These are phyloP conservation scores for Nemoura dubitans DNA, from an alignment of 2,888 invertebrate genomes.

Conservation along the genomic window DNA sequence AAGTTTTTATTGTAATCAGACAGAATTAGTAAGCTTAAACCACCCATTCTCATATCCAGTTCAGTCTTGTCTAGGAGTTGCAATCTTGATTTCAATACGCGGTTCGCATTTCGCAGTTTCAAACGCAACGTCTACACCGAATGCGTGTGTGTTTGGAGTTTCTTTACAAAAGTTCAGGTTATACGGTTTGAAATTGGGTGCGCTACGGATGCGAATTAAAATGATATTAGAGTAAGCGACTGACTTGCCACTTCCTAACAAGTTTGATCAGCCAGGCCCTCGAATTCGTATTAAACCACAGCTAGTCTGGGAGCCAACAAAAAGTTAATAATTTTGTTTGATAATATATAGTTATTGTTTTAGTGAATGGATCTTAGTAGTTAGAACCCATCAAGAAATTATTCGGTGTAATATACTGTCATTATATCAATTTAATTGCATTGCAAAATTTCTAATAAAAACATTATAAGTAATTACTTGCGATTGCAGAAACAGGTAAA, in stretches of 20 bases:
- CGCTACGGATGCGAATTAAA: not conserved
- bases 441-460: constrained; percentile 1
- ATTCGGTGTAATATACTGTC: not conserved
- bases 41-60: not conserved
- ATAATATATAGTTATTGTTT: not conserved
- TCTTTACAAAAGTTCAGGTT: too few relatives aligned
- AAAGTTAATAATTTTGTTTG: too few relatives aligned
- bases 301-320: too few relatives aligned
- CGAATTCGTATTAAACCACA: not conserved
- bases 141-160: too few relatives aligned
- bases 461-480: constrained; percentile 9
- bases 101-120: not conserved
- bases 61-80: not conserved
- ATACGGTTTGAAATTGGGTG: too few relatives aligned
- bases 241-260: not conserved
- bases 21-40: constrained; percentile 7
- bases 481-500: constrained; percentile 1
- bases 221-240: not conserved
- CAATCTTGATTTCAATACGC: not conserved
- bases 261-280: not conserved
- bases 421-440: constrained; percentile 12
- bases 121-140: not conserved
- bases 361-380: not conserved
- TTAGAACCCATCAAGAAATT: not conserved
- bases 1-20: constrained; percentile 7